A percentile compares a stretch with the other conserved stretches of the same genome.
Evolutionary conservation across 2,113 vertebrate genomes (phyloP).

Genomic region (Albula glossodonta): DNA sequence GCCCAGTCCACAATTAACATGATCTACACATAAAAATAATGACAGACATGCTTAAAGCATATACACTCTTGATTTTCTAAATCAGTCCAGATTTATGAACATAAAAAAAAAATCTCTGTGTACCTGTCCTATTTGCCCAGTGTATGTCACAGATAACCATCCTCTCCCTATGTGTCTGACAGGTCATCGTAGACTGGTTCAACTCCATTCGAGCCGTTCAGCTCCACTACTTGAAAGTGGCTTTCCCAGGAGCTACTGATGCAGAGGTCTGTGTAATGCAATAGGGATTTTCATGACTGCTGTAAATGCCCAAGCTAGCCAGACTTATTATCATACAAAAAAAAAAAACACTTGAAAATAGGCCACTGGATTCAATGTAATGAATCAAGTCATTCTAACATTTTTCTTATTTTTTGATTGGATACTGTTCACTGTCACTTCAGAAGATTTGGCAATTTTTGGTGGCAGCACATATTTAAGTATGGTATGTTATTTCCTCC

Average conservation of each 20-base stretch:
- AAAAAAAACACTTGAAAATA: background rate
- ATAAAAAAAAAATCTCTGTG: too few relatives aligned
- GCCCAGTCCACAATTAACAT: too few relatives aligned
- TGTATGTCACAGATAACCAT: background rate
- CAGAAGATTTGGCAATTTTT: constrained; percentile 16
- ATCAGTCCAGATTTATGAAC: too few relatives aligned
- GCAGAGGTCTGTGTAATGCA: constrained; percentile 74
- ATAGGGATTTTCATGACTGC: background rate
- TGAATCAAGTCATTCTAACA: too few relatives aligned
- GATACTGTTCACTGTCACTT: background rate
- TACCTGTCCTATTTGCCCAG: background rate
- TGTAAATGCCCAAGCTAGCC: background rate
- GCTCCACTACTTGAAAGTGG: constrained; percentile 94
- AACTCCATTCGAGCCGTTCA: constrained; percentile 90
- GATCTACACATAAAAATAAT: too few relatives aligned
- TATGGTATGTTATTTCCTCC: background rate
- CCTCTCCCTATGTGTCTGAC: constrained; percentile 5
- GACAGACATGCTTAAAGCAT: too few relatives aligned
- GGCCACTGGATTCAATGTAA: background rate
- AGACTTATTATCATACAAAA: too few relatives aligned
- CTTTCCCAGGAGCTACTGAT: constrained; percentile 87
- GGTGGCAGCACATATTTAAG: background rate
- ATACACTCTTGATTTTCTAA: too few relatives aligned
- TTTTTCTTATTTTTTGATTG: background rate
- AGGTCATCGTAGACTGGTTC: constrained; percentile 97